These are phyloP conservation scores for Polyergus mexicanus DNA, from an alignment of 1,140 invertebrate species.

Conservation along the genomic window DNA sequence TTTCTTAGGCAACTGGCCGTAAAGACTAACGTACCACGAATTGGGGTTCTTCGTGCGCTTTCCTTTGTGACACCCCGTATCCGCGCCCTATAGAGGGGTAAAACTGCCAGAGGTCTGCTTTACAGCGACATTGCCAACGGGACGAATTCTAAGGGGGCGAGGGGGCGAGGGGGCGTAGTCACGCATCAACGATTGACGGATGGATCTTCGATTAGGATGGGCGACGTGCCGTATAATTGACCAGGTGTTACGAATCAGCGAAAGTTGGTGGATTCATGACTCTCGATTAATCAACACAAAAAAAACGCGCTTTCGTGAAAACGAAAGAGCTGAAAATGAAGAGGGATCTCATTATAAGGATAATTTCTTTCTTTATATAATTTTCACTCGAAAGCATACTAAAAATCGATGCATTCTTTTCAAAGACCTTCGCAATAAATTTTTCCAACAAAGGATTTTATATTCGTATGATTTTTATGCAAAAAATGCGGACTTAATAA, in stretches of 20 bases:
- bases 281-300: conserved; percentile 50
- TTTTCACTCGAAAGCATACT: neutral
- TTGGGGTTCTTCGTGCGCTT: conserved; percentile 26
- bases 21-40: conserved; percentile 39
- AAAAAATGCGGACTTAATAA: neutral
- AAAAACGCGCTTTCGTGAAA: conserved; percentile 11
- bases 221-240: conserved; percentile 70
- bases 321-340: neutral
- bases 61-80: conserved; percentile 18
- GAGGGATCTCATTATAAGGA: neutral
- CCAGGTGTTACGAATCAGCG: conserved; percentile 66
- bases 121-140: conserved; percentile 59
- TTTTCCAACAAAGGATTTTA: neutral
- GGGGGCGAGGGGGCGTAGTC: conserved; percentile 27
- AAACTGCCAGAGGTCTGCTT: conserved; percentile 42
- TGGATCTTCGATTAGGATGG: conserved; percentile 72
- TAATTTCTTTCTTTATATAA: conserved; percentile 1
- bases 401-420: neutral
- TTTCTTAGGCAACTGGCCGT: conserved; percentile 51
- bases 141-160: conserved; percentile 22
- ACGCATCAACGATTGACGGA: conserved; percentile 69
- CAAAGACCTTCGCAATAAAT: neutral
- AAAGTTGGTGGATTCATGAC: conserved; percentile 44
- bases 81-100: conserved; percentile 31
- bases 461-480: neutral